Conservation (phyloP, 2,888 invertebrate genomes). For the Globia sparganii region DNA sequence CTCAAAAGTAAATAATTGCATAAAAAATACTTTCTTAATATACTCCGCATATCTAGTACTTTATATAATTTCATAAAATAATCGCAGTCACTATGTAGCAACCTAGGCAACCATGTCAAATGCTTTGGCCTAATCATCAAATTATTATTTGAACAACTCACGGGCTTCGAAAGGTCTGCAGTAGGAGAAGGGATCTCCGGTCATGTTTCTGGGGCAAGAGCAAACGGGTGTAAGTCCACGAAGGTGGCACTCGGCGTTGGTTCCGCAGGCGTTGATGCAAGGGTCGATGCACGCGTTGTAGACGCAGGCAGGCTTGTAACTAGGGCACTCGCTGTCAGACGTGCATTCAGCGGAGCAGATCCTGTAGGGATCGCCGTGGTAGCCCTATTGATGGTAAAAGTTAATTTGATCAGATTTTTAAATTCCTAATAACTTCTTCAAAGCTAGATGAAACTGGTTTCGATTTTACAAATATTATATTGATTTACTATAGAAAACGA, state of each 20-base stretch:
- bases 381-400: constrained; percentile 88
- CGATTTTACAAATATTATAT: no score
- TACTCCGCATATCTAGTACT: neutral
- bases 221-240: constrained; percentile 95
- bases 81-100: neutral
- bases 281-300: constrained; percentile 96
- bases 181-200: constrained; percentile 95
- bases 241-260: constrained; percentile 94
- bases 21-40: neutral
- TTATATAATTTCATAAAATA: neutral
- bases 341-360: constrained; percentile 95
- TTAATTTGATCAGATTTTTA: neutral
- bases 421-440: neutral
- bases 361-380: constrained; percentile 94
- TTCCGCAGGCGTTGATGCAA: constrained; percentile 95
- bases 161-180: constrained; percentile 95
- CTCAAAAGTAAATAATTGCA: neutral
- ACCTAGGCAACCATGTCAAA: constrained; percentile 24
- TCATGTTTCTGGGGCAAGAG: constrained; percentile 96
- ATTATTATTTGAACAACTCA: constrained; percentile 79
- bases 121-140: neutral
- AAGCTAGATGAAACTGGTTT: neutral
- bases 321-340: constrained; percentile 94
- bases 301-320: constrained; percentile 94
- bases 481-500: no score